Percentiles rank a stretch among this genome's conserved stretches.
These are phyloP conservation scores for Acronicta psi DNA, from an alignment of 2,888 invertebrate genomes.

Conservation along the genomic window DNA sequence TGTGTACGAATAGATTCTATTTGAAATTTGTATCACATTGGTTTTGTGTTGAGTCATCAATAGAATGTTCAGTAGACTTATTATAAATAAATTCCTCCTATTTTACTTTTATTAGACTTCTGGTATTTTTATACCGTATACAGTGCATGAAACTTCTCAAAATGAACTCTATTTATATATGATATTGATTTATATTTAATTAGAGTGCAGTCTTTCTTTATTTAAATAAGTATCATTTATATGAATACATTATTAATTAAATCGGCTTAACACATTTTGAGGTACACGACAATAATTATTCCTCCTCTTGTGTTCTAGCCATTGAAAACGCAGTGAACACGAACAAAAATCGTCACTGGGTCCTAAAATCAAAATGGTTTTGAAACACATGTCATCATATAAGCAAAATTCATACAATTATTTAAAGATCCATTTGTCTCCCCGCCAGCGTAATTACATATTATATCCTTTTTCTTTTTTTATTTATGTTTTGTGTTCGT, in stretches of 20 bases:
- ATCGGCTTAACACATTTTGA: neutral
- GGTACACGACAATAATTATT: neutral
- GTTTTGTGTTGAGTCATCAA: conserved; percentile 15
- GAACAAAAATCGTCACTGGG: neutral
- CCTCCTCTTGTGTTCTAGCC: neutral
- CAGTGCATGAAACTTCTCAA: conserved; percentile 21
- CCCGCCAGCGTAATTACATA: conserved; percentile 15
- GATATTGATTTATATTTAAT: too few species aligned
- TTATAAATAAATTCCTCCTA: neutral
- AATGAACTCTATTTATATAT: conserved; percentile 1
- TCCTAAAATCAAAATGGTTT: neutral
- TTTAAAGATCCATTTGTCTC: conserved; percentile 23
- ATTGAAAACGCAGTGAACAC: neutral
- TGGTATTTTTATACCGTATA: conserved; percentile 5
- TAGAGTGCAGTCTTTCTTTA: neutral
- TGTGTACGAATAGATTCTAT: conserved; percentile 22
- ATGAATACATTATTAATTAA: too few species aligned
- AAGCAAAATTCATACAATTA: conserved; percentile 8
- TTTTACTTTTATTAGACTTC: conserved; percentile 7
- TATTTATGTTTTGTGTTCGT: conserved; percentile 45
- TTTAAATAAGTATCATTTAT: neutral
- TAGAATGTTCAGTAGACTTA: conserved; percentile 7
- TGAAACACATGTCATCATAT: neutral
- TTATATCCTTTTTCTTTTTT: conserved; percentile 38
- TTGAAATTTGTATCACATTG: conserved; percentile 30